Conservation (phyloP, 1,140 invertebrate species). For the Panulirus ornatus region DNA sequence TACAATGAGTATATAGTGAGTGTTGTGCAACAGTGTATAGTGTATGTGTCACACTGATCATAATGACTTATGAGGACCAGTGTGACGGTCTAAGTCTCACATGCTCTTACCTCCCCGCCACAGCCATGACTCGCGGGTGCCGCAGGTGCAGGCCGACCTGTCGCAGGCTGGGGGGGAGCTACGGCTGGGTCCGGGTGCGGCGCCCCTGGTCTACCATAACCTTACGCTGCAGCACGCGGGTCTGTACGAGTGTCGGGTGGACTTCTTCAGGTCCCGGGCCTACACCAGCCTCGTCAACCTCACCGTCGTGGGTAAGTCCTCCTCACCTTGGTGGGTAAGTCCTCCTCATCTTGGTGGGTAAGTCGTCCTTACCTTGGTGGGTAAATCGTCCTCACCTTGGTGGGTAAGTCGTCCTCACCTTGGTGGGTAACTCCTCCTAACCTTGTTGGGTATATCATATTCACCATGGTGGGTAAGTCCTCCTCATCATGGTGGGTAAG, state of each 20-base stretch:
- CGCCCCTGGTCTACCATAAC: constrained; percentile 1
- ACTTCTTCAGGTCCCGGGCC: constrained; percentile 44
- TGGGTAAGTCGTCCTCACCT: not conserved
- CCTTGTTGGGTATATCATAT: too few species aligned
- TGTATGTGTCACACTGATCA: too few species aligned
- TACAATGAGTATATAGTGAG: too few species aligned
- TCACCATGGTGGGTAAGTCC: not conserved
- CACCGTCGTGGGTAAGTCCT: constrained; percentile 5
- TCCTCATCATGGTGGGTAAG: too few species aligned
- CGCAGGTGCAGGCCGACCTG: not conserved
- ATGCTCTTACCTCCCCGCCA: not conserved
- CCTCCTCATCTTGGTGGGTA: too few species aligned
- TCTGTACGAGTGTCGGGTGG: constrained; percentile 45
- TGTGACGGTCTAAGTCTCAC: too few species aligned
- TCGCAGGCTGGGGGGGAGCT: not conserved
- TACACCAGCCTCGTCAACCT: constrained; percentile 36
- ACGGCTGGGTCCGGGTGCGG: not conserved
- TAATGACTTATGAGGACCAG: too few species aligned
- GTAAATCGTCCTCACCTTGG: not conserved
- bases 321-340: not conserved
- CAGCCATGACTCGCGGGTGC: constrained; percentile 9
- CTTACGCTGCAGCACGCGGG: not conserved
- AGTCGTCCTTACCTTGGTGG: not conserved
- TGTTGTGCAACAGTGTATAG: too few species aligned
- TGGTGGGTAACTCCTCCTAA: not conserved